Evolutionary conservation across 2,888 invertebrate species (phyloP).

Genomic region (Acronicta leporina): DNA sequence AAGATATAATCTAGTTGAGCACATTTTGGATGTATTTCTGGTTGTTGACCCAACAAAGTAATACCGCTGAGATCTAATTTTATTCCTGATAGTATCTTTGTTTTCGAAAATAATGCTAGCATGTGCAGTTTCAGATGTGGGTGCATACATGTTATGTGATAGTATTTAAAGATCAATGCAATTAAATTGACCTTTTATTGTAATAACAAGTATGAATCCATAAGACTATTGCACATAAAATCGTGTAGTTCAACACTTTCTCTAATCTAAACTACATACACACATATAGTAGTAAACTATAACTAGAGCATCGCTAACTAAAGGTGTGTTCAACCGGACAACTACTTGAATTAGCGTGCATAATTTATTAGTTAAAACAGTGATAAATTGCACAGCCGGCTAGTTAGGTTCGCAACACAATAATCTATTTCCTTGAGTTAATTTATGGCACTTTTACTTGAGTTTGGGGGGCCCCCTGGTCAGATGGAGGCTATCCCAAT

Average conservation of each 20-base stretch:
- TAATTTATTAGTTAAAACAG: conserved; percentile 46
- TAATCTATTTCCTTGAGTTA: conserved; percentile 40
- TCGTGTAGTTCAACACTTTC: conserved; percentile 36
- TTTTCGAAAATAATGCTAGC: background rate
- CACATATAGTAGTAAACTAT: background rate
- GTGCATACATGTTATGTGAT: too few species aligned
- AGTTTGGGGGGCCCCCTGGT: conserved; percentile 15
- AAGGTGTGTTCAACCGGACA: conserved; percentile 10
- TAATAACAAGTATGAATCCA: conserved; percentile 18
- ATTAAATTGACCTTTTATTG: conserved; percentile 17
- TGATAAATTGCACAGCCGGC: conserved; percentile 29
- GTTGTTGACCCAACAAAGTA: background rate
- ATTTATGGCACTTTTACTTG: conserved; percentile 46
- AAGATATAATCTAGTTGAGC: conserved; percentile 2
- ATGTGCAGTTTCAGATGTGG: too few species aligned
- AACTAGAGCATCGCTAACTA: conserved; percentile 6
- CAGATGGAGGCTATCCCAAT: conserved; percentile 17
- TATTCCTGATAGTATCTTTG: background rate
- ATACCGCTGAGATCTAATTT: background rate
- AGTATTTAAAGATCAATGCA: too few species aligned
- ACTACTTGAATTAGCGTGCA: conserved; percentile 30
- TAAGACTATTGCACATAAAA: conserved; percentile 4
- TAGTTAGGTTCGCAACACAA: conserved; percentile 23
- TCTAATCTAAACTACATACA: conserved; percentile 11
- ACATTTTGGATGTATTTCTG: conserved; percentile 1